Base-by-base conservation (phyloP, 2,797 vertebrate genomes). In the Mormyrops boulengeri region DNA sequence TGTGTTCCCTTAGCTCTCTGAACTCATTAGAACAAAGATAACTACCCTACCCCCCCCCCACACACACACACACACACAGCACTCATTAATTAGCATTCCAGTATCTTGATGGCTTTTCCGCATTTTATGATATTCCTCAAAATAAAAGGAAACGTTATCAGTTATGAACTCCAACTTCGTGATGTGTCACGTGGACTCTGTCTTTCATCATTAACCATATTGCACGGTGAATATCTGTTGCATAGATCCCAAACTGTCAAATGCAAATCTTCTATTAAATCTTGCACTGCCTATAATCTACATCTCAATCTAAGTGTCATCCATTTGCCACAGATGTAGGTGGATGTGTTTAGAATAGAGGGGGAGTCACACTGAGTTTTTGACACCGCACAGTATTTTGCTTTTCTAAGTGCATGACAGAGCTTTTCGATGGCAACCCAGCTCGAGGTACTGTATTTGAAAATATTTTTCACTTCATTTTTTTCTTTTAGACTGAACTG, bases 51-150 rank as follows among this genome's bases (percentile, higher is more conserved):
- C 49, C n/a, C 12, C 8, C 30, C 22, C 22, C 5, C 2, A n/a
- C 17, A 19, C 17, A 55, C 17, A 55, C 53, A 57, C 5, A 62
- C n/a, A 62, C 7, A 8, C 60, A 62, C n/a, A 62, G 92, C 93
- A 94, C 93, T 93, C 94, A 94, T 96, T 96, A 96, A 96, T 96
- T 96, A 96, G 94, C 94, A 93, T 92, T 90, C 93, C 92, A 93
- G 94, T 96, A 96, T 95, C 94, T 95, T 96, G 95, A 94, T 94
- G 94, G 94, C 93, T 91, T 93, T 93, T 94, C 93, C 95, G 95
- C 95, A 92, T 94, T 90, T 92, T 93, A 93, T 92, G 93, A 94
- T 93, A 94, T 95, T 95, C 94, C 96, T 97, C 96, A 96, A 94
- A 95, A 96, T 96, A 94, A 96, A 95, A 96, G 94, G 96, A 93